phyloP scores from a whole-genome alignment of 2,797 vertebrate genomes.

The Chaenodraco wilsoni region DNA sequence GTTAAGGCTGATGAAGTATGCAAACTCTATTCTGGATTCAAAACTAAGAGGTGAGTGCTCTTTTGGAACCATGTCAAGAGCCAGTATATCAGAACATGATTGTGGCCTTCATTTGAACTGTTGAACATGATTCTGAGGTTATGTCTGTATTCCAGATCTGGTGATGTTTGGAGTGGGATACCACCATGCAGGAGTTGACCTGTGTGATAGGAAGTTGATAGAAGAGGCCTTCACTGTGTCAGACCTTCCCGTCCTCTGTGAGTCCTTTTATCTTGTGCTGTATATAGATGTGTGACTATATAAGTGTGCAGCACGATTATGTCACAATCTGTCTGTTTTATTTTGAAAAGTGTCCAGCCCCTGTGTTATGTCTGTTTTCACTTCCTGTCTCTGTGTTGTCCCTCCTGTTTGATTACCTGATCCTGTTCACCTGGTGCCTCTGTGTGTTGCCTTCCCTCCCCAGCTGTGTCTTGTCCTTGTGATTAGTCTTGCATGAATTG shows the following conservation, averaged over 20 bases:
- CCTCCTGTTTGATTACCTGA: too few relatives aligned
- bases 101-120: neutral
- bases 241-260: conserved; percentile 96
- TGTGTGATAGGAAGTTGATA: conserved; percentile 92
- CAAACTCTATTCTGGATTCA: conserved; percentile 89
- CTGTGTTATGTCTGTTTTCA: too few relatives aligned
- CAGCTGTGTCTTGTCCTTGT: too few relatives aligned
- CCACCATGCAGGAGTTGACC: conserved; percentile 95
- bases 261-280: conserved; percentile 41
- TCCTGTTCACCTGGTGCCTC: too few relatives aligned
- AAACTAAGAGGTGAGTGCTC: conserved; percentile 90
- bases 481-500: too few relatives aligned
- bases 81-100: neutral
- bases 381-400: too few relatives aligned
- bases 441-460: too few relatives aligned
- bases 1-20: conserved; percentile 88
- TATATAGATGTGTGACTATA: conserved; percentile 12
- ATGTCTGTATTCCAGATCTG: conserved; percentile 68
- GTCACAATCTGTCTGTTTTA: neutral
- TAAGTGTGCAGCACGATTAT: neutral
- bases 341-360: too few relatives aligned
- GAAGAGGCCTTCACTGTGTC: conserved; percentile 91
- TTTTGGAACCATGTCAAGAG: neutral
- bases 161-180: conserved; percentile 90
- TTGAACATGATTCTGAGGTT: conserved; percentile 29